A percentile compares a stretch with the other conserved stretches of the same genome.
phyloP scores from a whole-genome alignment of 2,113 vertebrate genomes.

The Vidua chalybeata region DNA sequence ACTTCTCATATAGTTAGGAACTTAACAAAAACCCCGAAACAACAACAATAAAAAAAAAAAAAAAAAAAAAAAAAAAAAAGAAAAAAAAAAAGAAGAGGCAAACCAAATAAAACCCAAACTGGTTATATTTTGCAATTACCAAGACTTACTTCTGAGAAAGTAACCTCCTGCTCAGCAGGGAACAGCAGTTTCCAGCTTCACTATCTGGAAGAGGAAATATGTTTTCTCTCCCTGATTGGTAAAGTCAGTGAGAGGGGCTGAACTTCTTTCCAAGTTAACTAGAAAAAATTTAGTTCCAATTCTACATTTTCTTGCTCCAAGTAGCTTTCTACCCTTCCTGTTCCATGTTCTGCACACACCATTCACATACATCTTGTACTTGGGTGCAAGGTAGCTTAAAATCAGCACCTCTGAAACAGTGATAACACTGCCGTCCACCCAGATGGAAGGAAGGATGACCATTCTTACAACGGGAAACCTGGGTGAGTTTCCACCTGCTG shows the following conservation, averaged over 20 bases:
- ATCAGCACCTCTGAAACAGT: accelerated
- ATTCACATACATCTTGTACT: accelerated
- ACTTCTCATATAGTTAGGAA: background rate
- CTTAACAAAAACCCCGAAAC: too few relatives aligned
- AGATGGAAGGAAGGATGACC: background rate
- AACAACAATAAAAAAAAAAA: too few relatives aligned
- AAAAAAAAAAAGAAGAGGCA: too few relatives aligned
- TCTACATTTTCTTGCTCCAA: background rate
- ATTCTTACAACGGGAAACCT: background rate
- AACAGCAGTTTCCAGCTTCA: background rate
- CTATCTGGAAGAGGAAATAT: background rate
- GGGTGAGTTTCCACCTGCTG: background rate
- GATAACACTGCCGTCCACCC: background rate
- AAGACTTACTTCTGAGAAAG: background rate
- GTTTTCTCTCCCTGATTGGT: background rate
- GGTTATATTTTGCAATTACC: background rate
- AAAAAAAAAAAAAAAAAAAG: too few relatives aligned
- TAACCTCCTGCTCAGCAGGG: background rate
- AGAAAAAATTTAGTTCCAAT: background rate
- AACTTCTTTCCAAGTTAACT: background rate
- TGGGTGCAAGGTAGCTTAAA: background rate
- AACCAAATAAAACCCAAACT: background rate
- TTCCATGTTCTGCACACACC: background rate
- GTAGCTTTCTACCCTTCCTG: background rate
- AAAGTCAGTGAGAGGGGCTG: background rate